phyloP scores from a whole-genome alignment of 2,888 invertebrate species.

The Oligia fasciuncula region DNA sequence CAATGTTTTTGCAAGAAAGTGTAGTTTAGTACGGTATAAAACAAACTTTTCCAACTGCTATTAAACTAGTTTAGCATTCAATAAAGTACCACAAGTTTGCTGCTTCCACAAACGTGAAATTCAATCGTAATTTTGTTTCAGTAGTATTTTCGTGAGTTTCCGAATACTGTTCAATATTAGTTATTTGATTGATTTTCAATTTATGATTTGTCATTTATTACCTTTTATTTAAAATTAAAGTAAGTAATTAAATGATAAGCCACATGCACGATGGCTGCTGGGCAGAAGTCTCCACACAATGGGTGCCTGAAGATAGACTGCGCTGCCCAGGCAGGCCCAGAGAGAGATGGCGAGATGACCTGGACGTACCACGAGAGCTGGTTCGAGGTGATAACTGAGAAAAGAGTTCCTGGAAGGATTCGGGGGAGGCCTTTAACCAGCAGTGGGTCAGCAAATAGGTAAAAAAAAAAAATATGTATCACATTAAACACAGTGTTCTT shows the following conservation, averaged over 20 bases:
- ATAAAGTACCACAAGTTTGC: slow-evolving; percentile 28
- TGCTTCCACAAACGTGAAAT: slow-evolving; percentile 18
- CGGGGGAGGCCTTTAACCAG: no score
- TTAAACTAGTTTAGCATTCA: slow-evolving; percentile 19
- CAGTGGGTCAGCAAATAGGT: no score
- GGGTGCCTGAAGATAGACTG: no score
- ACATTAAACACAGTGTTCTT: no score
- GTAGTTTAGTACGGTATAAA: slow-evolving; percentile 22
- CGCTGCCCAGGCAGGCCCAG: no score
- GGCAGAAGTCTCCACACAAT: neutral
- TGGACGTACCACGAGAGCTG: no score
- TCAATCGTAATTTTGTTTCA: slow-evolving; percentile 1
- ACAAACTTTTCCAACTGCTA: slow-evolving; percentile 30
- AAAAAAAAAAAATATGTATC: no score
- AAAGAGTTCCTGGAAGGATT: no score
- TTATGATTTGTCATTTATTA: neutral
- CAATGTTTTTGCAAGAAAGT: slow-evolving; percentile 9
- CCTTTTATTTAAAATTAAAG: neutral
- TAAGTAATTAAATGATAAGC: neutral
- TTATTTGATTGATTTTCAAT: neutral
- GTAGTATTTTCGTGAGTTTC: neutral
- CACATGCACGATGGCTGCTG: neutral
- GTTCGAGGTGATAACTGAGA: no score
- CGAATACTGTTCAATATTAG: neutral
- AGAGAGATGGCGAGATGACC: no score